Evolutionary conservation across 1,140 invertebrate species (phyloP).

Genomic region (Drosophila takahashii): DNA sequence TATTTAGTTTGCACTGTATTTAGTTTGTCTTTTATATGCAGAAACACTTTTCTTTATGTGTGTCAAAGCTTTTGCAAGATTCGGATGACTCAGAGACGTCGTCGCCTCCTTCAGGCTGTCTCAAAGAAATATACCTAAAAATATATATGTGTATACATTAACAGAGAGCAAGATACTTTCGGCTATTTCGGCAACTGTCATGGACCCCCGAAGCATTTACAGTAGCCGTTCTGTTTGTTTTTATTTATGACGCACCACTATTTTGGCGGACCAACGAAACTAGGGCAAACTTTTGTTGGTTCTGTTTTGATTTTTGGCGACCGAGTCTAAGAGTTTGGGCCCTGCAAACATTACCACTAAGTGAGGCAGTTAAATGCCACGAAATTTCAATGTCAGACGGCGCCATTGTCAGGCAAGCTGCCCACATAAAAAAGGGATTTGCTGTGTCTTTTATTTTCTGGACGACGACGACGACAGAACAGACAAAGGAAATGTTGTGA

Average conservation of each 20-base stretch:
- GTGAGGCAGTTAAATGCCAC: constrained; percentile 58
- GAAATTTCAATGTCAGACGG: constrained; percentile 69
- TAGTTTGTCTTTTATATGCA: constrained; percentile 17
- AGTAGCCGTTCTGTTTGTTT: constrained; percentile 36
- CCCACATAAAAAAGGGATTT: constrained; percentile 41
- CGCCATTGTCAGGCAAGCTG: constrained; percentile 48
- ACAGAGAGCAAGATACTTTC: constrained; percentile 39
- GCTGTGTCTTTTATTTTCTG: constrained; percentile 5
- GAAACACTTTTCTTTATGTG: constrained; percentile 45
- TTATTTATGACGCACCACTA: constrained; percentile 48
- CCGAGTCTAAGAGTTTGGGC: constrained; percentile 7
- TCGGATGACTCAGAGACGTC: constrained; percentile 40
- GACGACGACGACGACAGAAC: constrained; percentile 20
- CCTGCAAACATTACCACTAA: constrained; percentile 31
- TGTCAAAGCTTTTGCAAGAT: constrained; percentile 50
- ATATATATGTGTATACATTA: constrained; percentile 6
- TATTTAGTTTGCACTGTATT: constrained; percentile 3
- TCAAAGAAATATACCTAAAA: constrained; percentile 14
- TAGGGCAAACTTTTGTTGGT: constrained; percentile 67
- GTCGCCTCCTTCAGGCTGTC: constrained; percentile 47
- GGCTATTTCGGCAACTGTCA: constrained; percentile 57
- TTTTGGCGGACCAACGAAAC: constrained; percentile 53
- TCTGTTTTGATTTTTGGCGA: constrained; percentile 53
- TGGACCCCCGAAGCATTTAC: constrained; percentile 37
- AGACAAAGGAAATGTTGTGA: constrained; percentile 49